Evolutionary conservation across 2,888 invertebrate species (phyloP), one percentile per base, ranked within the genome.

Genomic region (Scaptomyza reducta): DNA sequence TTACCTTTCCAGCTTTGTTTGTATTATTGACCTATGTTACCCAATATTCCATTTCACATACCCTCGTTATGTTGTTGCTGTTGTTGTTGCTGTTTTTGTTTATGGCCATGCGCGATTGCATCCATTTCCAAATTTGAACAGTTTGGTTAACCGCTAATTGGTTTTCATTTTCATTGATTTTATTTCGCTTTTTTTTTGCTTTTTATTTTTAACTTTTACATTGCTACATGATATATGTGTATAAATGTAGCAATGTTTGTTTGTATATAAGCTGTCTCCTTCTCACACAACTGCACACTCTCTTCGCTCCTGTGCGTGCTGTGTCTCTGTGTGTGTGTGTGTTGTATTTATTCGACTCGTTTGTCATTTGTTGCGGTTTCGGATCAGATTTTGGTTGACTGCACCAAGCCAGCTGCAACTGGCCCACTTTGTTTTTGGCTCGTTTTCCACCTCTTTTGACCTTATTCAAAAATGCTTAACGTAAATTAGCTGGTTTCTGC

Each of bases 131-230:
- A 84, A 84, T 84, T 84, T 84, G 86, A 86, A 84, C 86, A 83
- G 83, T 86, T 83, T 79, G 84, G 84, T 84, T 84, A 84, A 84
- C 84, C 84, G 73, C 84, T 84, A 84, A 84, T 84, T 84, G 84
- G 77, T 86, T 84, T 84, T 83, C 84, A 86, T 84, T 86, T 84
- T 86, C 84, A 84, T 84, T 84, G 84, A 84, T 84, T 84, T 83
- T 80, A 67, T 65, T 67, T 68, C 46, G 65, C 61, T 31, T 54
- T 56, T 63, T 70, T 71, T 70, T 77, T 57, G 1, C 13, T 33
- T 11, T 14, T 7, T 16, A 33, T 6, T 22, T 33, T 61, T 13
- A 42, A 46, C 57, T 41, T 61, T 25, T 50, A 46, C 57, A 44
- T 60, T 54, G 31, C 18, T 11, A 49, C 49, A 63, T 60, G 57